A percentile compares a stretch with the other conserved stretches of the same genome.
Evolutionary conservation across 2,113 vertebrate genomes (phyloP).

Genomic region (Chlamydotis undulata): DNA sequence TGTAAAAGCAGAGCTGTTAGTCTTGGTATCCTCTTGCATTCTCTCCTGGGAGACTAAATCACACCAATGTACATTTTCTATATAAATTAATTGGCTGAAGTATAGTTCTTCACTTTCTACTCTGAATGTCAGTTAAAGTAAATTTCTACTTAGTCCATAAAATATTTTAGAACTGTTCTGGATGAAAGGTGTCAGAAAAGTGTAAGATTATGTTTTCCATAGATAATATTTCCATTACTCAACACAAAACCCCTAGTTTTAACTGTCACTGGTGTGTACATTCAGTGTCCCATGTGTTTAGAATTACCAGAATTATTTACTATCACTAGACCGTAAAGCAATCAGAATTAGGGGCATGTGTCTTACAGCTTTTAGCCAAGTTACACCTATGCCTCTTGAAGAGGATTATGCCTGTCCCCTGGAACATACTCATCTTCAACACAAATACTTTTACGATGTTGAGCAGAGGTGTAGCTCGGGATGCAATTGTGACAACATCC

Average conservation of each 20-base stretch:
- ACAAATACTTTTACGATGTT: not conserved
- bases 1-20: conserved; percentile 17
- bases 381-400: not conserved
- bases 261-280: not conserved
- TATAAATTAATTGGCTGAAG: conserved; percentile 6
- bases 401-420: not conserved
- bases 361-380: not conserved
- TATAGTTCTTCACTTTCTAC: not conserved
- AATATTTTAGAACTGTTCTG: not conserved
- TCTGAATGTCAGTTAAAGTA: not conserved
- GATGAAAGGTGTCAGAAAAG: not conserved
- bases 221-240: not conserved
- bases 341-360: not conserved
- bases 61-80: not conserved
- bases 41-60: conserved; percentile 23
- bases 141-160: not conserved
- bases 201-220: not conserved
- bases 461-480: not conserved
- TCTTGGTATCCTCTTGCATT: not conserved
- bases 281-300: not conserved
- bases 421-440: not conserved
- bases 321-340: not conserved
- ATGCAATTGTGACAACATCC: not conserved
- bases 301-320: not conserved
- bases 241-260: not conserved